Base-by-base conservation (phyloP, 2,797 vertebrate genomes). In the Tragopan temminckii region DNA sequence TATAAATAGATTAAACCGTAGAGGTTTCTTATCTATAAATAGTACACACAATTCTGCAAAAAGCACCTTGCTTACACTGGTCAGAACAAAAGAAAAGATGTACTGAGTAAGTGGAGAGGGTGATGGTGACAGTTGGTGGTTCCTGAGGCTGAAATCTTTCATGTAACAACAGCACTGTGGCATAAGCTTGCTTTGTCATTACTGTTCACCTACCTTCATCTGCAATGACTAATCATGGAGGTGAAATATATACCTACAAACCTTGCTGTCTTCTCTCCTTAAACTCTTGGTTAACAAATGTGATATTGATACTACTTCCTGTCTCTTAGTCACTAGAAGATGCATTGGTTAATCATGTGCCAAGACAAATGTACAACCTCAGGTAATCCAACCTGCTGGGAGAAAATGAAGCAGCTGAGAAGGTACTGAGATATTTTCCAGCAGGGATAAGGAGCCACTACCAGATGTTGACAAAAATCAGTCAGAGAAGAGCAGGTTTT, bases 1-100 rank as follows among this genome's bases (percentile, higher is more conserved):
- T 94, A 91, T 81, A 95, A 94, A 95, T 75, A 94, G 88, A 94
- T 70, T 78, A 58, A 83, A 77, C 43, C 33, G 24, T 62, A 89
- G 58, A 82, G 81, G 59, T 83, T 52, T 33, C 79, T 84, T 92
- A 61, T 69, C 72, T 90, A 61, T 58, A 78, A 94, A 71, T 21
- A 81, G 59, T 42, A 69, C 42, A 63, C 24, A 25, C 14, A 33
- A 3, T 18, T 89, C 82, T 84, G 63, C 38, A 72, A 62, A 91
- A 46, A 86, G 31, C 46, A 74, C 63, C 46, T 83, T 83, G 38
- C n/a, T 85, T 31, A 25, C 0, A 8, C 42, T 57, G 29, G 15
- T 78, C 67, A 72, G 82, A 84, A 43, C 14, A 43, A 66, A 61
- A 74, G 64, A 58, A 77, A 92, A 61, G 40, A 66, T 40, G 11